A percentile compares a stretch with the other conserved stretches of the same genome.
phyloP scores from a whole-genome alignment of 2,797 vertebrate genomes.

The Trichosurus vulpecula region DNA sequence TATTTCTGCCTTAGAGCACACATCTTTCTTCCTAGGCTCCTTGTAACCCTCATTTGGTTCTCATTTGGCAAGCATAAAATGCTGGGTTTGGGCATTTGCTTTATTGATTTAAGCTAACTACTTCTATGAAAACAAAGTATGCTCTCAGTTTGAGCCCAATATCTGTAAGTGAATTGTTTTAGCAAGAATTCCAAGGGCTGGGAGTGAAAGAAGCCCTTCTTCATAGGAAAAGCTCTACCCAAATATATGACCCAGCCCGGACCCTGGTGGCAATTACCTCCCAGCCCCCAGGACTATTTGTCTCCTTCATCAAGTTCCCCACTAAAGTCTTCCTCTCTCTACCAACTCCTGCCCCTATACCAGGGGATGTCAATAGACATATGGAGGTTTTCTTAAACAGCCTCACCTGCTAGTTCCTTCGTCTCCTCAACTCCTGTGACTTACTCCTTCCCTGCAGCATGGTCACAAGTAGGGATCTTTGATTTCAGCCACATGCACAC shows the following conservation, averaged over 20 bases:
- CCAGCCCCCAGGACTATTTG: background rate
- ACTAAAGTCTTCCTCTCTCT: background rate
- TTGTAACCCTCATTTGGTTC: constrained; percentile 22
- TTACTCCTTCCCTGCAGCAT: background rate
- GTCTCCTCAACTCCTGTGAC: background rate
- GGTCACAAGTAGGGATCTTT: background rate
- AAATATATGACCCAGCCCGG: background rate
- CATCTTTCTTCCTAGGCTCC: constrained; percentile 1
- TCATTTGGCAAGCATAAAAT: constrained; percentile 18
- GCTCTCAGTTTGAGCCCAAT: constrained; percentile 54
- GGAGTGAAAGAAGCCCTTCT: constrained; percentile 61
- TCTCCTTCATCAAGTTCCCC: background rate
- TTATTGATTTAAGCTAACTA: constrained; percentile 52
- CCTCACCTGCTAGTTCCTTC: background rate
- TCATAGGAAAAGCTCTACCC: constrained; percentile 12
- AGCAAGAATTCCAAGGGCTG: constrained; percentile 55
- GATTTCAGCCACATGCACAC: too few species aligned
- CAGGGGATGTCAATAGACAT: background rate
- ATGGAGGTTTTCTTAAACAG: background rate
- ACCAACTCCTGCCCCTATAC: background rate
- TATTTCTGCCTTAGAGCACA: background rate
- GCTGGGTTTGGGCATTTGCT: constrained; percentile 20
- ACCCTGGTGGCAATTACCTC: background rate
- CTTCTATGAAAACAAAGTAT: constrained; percentile 64
- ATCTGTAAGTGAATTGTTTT: constrained; percentile 48